Evolutionary conservation across 2,888 invertebrate species (phyloP).

Genomic region (Elmis aenea): DNA sequence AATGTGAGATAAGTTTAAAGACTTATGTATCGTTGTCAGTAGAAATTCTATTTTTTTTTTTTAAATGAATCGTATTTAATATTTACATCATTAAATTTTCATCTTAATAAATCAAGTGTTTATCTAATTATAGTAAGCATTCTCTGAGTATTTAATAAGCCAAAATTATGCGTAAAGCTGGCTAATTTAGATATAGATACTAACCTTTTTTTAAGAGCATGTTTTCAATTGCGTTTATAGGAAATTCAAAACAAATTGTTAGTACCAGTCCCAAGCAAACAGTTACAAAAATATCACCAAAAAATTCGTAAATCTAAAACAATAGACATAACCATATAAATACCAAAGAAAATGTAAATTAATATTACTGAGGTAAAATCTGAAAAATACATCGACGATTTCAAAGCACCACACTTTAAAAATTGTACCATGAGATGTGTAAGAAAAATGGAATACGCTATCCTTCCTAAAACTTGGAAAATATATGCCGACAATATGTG

Average conservation of each 20-base stretch:
- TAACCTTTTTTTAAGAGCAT: constrained; percentile 14
- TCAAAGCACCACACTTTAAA: constrained; percentile 30
- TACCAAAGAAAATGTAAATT: too few species aligned
- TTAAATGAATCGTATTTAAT: too few species aligned
- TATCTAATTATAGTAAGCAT: too few species aligned
- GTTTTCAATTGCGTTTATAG: constrained; percentile 32
- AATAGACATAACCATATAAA: constrained; percentile 7
- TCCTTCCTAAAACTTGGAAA: constrained; percentile 37
- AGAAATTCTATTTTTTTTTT: too few species aligned
- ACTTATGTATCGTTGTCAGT: too few species aligned
- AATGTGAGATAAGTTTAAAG: too few species aligned
- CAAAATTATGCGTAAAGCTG: too few species aligned
- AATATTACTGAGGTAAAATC: too few species aligned
- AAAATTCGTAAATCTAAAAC: constrained; percentile 32
- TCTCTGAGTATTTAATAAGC: too few species aligned
- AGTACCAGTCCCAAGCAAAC: constrained; percentile 32
- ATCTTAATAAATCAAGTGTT: too few species aligned
- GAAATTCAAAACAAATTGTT: constrained; percentile 38
- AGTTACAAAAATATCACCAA: constrained; percentile 34
- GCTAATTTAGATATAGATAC: too few species aligned
- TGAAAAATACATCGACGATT: constrained; percentile 34
- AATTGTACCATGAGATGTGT: constrained; percentile 37
- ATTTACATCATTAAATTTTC: too few species aligned
- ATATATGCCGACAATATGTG: constrained; percentile 31
- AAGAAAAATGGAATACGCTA: constrained; percentile 41